Conservation (phyloP, 2,888 invertebrate genomes). For the Prosapia bicincta region DNA sequence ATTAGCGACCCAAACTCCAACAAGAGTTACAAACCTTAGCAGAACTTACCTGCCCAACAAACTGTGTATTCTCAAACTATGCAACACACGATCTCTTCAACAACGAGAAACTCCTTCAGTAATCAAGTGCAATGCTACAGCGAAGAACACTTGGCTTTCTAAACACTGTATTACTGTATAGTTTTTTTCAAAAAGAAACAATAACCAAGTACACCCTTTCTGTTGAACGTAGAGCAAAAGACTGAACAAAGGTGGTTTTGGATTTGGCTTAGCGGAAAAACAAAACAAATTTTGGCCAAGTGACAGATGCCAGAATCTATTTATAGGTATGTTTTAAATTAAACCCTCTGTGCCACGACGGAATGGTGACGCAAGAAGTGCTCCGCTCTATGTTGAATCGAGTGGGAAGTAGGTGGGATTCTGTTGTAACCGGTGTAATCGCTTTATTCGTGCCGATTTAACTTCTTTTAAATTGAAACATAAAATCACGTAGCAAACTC, state of each 20-base stretch:
- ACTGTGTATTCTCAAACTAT: no score
- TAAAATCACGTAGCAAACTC: no score
- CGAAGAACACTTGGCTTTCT: no score
- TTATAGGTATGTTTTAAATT: not conserved
- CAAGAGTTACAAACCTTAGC: no score
- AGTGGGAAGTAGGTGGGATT: not conserved
- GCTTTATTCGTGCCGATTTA: no score
- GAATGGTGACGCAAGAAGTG: not conserved
- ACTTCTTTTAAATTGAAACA: no score
- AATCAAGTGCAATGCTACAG: no score
- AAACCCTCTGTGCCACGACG: not conserved
- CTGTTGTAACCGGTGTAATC: no score
- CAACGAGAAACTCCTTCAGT: no score
- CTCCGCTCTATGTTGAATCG: not conserved
- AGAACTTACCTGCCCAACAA: no score
- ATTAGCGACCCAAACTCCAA: no score
- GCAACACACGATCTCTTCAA: no score
- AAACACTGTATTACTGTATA: not conserved
- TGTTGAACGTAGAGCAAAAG: not conserved
- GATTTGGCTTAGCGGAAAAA: slow-evolving; percentile 2
- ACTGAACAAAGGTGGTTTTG: not conserved
- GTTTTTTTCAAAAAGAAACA: not conserved
- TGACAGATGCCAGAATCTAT: not conserved
- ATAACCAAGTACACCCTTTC: not conserved
- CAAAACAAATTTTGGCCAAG: not conserved